Percentiles rank a stretch among this genome's conserved stretches.
Conservation (phyloP, 2,797 vertebrate genomes). For the Dermochelys coriacea region DNA sequence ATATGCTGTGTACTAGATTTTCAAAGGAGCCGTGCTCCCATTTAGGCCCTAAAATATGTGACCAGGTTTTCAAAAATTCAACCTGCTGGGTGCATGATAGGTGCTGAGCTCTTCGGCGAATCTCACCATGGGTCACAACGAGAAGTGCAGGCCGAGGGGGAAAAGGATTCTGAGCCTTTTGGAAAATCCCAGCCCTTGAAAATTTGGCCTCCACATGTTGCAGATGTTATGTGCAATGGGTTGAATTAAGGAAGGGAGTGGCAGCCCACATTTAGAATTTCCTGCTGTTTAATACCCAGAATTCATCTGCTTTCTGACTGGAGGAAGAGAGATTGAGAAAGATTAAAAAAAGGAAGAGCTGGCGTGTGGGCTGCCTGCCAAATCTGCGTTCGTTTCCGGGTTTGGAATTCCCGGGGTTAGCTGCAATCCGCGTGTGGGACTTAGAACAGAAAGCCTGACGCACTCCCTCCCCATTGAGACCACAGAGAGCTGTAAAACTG, state of each 20-base stretch:
- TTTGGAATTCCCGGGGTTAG: neutral
- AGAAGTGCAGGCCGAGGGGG: neutral
- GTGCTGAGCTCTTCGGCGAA: neutral
- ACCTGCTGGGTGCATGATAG: accelerated
- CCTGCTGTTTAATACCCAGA: constrained; percentile 66
- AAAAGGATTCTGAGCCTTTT: neutral
- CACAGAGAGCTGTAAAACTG: neutral
- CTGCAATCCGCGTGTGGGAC: neutral
- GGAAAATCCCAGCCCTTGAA: neutral
- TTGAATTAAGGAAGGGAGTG: constrained; percentile 65
- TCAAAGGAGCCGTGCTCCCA: neutral
- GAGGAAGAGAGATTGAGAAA: constrained; percentile 59
- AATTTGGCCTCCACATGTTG: accelerated
- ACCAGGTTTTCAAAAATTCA: accelerated
- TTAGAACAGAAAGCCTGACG: neutral
- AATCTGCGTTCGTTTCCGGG: neutral
- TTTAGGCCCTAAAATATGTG: neutral
- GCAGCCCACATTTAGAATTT: constrained; percentile 69
- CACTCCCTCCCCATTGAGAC: neutral
- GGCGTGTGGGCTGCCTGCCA: neutral
- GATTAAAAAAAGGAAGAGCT: neutral
- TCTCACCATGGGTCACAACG: neutral
- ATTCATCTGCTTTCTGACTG: constrained; percentile 57
- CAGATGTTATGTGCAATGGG: neutral
- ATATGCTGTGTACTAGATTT: neutral